These are phyloP conservation scores for Diachasmimorpha longicaudata DNA, from an alignment of 1,140 invertebrate species.

Conservation along the genomic window DNA sequence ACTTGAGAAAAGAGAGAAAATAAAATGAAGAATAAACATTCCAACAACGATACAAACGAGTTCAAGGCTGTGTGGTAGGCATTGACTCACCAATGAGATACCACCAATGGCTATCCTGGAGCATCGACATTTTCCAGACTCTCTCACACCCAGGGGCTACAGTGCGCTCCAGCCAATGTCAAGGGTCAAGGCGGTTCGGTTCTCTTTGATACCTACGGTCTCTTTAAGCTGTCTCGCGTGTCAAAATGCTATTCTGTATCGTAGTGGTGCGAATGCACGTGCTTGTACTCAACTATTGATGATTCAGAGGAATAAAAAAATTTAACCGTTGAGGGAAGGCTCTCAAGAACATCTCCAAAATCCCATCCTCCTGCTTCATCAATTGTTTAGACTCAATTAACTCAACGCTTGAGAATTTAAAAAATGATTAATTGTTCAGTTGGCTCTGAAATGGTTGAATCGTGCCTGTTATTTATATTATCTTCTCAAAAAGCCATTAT, in stretches of 20 bases:
- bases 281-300: background rate
- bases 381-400: too few relatives aligned
- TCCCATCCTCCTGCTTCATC: too few relatives aligned
- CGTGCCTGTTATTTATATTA: background rate
- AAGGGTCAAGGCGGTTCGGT: conserved; percentile 51
- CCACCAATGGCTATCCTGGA: background rate
- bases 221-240: conserved; percentile 41
- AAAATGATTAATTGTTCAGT: too few relatives aligned
- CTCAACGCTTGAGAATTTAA: too few relatives aligned
- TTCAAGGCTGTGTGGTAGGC: background rate
- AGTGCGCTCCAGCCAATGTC: conserved; percentile 26
- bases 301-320: background rate
- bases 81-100: background rate
- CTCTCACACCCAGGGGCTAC: background rate
- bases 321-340: background rate
- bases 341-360: too few relatives aligned
- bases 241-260: conserved; percentile 36
- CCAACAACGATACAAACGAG: conserved; percentile 1
- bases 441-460: too few relatives aligned
- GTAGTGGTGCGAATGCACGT: background rate
- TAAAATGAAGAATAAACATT: background rate
- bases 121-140: conserved; percentile 9
- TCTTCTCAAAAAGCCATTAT: conserved; percentile 8
- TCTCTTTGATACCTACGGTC: conserved; percentile 36
- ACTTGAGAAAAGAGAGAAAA: background rate